These are phyloP conservation scores for Dendropsophus ebraccatus DNA, from an alignment of 2,113 vertebrate species.

Conservation along the genomic window DNA sequence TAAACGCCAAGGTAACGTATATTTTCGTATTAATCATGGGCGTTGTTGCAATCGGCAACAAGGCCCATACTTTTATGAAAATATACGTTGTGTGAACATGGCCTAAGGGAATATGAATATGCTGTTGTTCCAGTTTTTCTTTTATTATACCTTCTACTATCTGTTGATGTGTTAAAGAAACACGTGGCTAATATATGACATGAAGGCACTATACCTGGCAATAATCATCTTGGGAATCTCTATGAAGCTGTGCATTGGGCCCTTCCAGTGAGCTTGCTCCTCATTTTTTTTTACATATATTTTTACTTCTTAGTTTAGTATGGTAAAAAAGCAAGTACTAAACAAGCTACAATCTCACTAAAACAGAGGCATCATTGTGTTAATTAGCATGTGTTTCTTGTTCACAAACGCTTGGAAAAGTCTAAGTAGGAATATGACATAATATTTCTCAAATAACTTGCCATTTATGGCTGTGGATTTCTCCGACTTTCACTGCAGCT, in stretches of 20 bases:
- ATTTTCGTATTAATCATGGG: no score
- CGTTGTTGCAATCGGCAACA: no score
- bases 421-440: conserved; percentile 25
- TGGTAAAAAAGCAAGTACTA: not conserved
- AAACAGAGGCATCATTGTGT: conserved; percentile 22
- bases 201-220: not conserved
- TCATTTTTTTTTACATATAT: not conserved
- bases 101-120: no score
- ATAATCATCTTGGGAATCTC: not conserved
- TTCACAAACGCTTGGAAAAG: conserved; percentile 1
- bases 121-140: no score
- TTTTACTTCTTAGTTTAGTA: not conserved
- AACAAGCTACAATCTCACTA: not conserved
- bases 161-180: no score
- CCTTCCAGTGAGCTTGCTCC: not conserved
- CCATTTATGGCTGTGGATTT: conserved; percentile 23
- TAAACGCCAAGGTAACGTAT: no score
- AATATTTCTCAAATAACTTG: conserved; percentile 42
- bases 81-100: no score
- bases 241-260: not conserved
- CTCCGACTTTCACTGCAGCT: conserved; percentile 10
- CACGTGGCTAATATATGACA: no score
- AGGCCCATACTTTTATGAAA: no score
- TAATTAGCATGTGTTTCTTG: conserved; percentile 1
- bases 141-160: no score